Conservation (phyloP, 2,888 invertebrate species). For the Harpalus rubripes region DNA sequence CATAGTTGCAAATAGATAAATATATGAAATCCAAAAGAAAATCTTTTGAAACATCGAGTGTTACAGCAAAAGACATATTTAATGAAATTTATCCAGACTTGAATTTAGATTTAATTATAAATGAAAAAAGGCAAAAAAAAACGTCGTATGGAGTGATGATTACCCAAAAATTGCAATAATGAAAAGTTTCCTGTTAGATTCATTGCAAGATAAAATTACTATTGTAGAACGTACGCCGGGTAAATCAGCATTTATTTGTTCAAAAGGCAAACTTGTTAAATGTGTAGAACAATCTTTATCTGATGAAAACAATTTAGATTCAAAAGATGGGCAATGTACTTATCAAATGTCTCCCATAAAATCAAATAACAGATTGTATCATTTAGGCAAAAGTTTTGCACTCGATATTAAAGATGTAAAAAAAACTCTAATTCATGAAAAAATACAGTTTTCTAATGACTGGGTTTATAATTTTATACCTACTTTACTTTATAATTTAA, state of each 20-base stretch:
- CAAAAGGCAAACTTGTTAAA: background rate
- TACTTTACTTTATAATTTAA: background rate
- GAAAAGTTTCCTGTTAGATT: background rate
- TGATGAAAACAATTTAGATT: background rate
- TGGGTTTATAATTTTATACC: background rate
- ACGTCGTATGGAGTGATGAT: too few relatives aligned
- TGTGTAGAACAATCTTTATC: background rate
- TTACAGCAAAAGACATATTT: background rate
- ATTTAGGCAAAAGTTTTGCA: background rate
- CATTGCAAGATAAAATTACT: background rate
- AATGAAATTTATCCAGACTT: too few relatives aligned
- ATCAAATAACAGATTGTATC: background rate
- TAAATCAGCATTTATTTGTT: background rate
- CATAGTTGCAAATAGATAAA: constrained; percentile 13
- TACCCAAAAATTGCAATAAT: background rate
- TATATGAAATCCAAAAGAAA: background rate
- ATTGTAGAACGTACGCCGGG: background rate
- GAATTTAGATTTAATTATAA: background rate
- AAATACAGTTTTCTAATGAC: background rate
- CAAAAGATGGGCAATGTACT: background rate
- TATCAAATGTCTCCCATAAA: background rate
- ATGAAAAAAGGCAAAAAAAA: background rate
- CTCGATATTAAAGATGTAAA: background rate
- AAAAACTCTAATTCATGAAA: background rate
- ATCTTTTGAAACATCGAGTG: background rate